Conservation (phyloP, 2,888 invertebrate genomes). For the Drosophila koepferae region DNA sequence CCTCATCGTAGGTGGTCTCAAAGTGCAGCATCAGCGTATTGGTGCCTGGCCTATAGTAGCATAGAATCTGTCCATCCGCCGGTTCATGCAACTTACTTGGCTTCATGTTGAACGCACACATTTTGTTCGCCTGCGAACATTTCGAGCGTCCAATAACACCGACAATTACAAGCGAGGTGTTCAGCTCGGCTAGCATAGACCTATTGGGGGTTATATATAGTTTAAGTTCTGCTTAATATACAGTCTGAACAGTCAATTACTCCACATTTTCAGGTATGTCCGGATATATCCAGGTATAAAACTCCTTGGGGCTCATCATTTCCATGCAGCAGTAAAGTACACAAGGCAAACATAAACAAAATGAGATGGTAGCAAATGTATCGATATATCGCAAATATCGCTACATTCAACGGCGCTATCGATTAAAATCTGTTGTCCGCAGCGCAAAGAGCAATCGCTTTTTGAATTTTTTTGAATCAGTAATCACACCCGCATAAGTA, state of each 20-base stretch:
- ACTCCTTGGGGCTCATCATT: constrained; percentile 62
- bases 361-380: constrained; percentile 25
- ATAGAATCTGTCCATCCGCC: constrained; percentile 86
- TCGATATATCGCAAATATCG: constrained; percentile 11
- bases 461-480: constrained; percentile 1
- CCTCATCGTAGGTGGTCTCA: constrained; percentile 83
- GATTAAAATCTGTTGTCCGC: not conserved
- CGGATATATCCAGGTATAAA: constrained; percentile 76
- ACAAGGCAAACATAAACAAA: constrained; percentile 48
- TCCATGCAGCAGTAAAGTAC: constrained; percentile 17
- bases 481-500: not conserved
- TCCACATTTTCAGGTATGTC: constrained; percentile 69
- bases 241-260: constrained; percentile 54
- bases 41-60: constrained; percentile 87
- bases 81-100: constrained; percentile 24
- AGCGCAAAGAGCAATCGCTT: constrained; percentile 12
- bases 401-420: not conserved
- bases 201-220: constrained; percentile 15
- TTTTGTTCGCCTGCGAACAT: constrained; percentile 83
- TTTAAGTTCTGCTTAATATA: not conserved
- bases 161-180: constrained; percentile 74
- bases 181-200: constrained; percentile 38
- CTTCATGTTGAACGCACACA: constrained; percentile 80
- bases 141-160: constrained; percentile 84
- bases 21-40: constrained; percentile 87